These are phyloP conservation scores for Plagiodera versicolora DNA, from an alignment of 2,888 invertebrate species.

Conservation along the genomic window DNA sequence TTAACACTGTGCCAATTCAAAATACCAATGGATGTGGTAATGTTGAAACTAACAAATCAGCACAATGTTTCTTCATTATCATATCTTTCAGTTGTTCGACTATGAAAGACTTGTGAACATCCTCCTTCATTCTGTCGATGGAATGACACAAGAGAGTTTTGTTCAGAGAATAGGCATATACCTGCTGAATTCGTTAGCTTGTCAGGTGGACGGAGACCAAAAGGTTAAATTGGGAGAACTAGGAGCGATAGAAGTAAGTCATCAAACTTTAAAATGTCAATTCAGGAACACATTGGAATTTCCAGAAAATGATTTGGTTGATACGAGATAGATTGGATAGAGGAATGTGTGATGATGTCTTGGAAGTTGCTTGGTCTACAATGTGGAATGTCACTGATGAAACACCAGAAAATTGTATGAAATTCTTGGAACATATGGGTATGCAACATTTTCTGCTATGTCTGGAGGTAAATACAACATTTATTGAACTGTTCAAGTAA, in stretches of 20 bases:
- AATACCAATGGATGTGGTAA: conserved; percentile 92
- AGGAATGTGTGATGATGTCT: conserved; percentile 86
- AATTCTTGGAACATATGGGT: conserved; percentile 85
- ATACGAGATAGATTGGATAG: conserved; percentile 79
- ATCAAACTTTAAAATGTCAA: background rate
- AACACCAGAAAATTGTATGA: conserved; percentile 89
- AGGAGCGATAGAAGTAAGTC: conserved; percentile 77
- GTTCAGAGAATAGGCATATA: conserved; percentile 94
- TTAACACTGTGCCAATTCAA: conserved; percentile 92
- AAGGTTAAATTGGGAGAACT: conserved; percentile 89
- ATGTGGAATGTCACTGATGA: conserved; percentile 99
- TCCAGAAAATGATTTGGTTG: conserved; percentile 82
- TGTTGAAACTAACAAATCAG: background rate
- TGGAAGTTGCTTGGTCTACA: conserved; percentile 99
- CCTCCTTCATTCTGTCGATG: conserved; percentile 77
- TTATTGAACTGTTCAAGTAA: no score
- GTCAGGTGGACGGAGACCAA: conserved; percentile 92
- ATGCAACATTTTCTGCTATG: conserved; percentile 90
- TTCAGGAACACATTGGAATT: conserved; percentile 6
- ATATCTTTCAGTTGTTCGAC: conserved; percentile 74
- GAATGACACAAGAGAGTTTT: conserved; percentile 84
- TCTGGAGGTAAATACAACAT: conserved; percentile 67
- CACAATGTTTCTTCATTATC: no score
- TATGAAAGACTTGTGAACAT: conserved; percentile 85
- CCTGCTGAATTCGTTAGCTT: conserved; percentile 91